These are phyloP conservation scores for Drosophila pseudotalamancana DNA, from an alignment of 2,888 invertebrate species.

Conservation along the genomic window DNA sequence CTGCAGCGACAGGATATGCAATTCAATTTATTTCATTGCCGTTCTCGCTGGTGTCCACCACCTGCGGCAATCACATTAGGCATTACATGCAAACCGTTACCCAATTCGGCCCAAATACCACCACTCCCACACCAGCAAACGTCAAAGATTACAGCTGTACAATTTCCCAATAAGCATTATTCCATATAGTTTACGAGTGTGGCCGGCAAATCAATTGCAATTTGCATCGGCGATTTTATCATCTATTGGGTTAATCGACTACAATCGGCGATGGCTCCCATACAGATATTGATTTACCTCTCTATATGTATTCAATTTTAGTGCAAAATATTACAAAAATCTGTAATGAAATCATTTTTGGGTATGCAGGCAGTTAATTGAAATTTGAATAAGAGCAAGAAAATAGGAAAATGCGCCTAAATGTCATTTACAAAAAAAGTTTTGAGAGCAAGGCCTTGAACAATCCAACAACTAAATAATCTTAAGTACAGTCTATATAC, in stretches of 20 bases:
- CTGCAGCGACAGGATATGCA: slow-evolving; percentile 35
- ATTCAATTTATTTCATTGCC: slow-evolving; percentile 50
- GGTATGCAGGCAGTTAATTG: too few relatives aligned
- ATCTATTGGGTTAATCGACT: slow-evolving; percentile 18
- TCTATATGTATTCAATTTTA: too few relatives aligned
- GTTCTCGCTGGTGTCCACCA: not conserved
- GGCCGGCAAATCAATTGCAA: slow-evolving; percentile 34
- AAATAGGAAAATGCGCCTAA: too few relatives aligned
- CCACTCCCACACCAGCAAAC: slow-evolving; percentile 2
- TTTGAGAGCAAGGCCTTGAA: too few relatives aligned
- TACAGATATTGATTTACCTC: too few relatives aligned
- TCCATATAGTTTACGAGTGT: slow-evolving; percentile 27
- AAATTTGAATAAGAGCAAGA: too few relatives aligned
- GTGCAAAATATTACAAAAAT: too few relatives aligned
- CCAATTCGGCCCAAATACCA: slow-evolving; percentile 22
- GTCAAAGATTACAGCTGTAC: slow-evolving; percentile 23
- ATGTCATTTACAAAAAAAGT: too few relatives aligned
- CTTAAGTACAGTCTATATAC: too few relatives aligned
- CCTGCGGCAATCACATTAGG: slow-evolving; percentile 45
- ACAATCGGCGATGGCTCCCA: too few relatives aligned
- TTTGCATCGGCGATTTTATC: slow-evolving; percentile 35
- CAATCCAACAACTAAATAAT: too few relatives aligned
- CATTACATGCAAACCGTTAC: slow-evolving; percentile 32
- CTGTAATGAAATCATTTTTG: too few relatives aligned
- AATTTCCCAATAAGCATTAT: not conserved